phyloP scores from a whole-genome alignment of 2,888 invertebrate genomes.

The Drosophila suboccidentalis region DNA sequence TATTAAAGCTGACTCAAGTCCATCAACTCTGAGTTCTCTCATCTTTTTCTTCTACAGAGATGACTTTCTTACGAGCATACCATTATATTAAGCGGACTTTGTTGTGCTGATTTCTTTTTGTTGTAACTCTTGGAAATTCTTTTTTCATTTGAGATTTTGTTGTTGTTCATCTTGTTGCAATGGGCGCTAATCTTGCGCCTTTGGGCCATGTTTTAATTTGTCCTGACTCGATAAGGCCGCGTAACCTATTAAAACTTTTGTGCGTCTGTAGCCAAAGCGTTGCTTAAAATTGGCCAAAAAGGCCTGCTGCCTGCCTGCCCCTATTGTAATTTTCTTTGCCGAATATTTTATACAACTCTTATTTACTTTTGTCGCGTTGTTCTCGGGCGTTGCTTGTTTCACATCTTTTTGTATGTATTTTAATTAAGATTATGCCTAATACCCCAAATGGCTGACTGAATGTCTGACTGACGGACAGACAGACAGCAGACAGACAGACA shows the following conservation, averaged over 20 bases:
- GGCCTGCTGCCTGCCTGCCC: neutral
- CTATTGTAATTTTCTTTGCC: conserved; percentile 32
- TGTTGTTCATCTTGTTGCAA: conserved; percentile 11
- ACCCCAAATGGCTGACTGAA: conserved; percentile 25
- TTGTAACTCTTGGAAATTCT: conserved; percentile 32
- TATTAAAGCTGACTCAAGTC: neutral
- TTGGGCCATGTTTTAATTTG: conserved; percentile 65
- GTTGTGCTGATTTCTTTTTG: no score
- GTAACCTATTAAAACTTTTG: conserved; percentile 75
- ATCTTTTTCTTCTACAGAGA: neutral
- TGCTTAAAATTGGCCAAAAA: neutral
- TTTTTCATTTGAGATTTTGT: conserved; percentile 30
- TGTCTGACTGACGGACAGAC: conserved; percentile 11
- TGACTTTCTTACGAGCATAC: conserved; percentile 2
- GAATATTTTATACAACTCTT: conserved; percentile 55
- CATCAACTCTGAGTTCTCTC: neutral
- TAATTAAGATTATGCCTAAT: conserved; percentile 63
- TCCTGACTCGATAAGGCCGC: conserved; percentile 65
- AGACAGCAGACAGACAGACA: conserved; percentile 14
- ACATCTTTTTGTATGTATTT: conserved; percentile 46
- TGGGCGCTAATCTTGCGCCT: conserved; percentile 53
- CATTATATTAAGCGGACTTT: no score
- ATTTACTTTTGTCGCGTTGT: conserved; percentile 43
- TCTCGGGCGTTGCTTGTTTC: conserved; percentile 24
- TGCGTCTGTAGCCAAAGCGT: conserved; percentile 35